A percentile compares a stretch with the other conserved stretches of the same genome.
These are phyloP conservation scores for Eulemur albifrons DNA, from an alignment of 2,797 vertebrate species.

Conservation along the genomic window DNA sequence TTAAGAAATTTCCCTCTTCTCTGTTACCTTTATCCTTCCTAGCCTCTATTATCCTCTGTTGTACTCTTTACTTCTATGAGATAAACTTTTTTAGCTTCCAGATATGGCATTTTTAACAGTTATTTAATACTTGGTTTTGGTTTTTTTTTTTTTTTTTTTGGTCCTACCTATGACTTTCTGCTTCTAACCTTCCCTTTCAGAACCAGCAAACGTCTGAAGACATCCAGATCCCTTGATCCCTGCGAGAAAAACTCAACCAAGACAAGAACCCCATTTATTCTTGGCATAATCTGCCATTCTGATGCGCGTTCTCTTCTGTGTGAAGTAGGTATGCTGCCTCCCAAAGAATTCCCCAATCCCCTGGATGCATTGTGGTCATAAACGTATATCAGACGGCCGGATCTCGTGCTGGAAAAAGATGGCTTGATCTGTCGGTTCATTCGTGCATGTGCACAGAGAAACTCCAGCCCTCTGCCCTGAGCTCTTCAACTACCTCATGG, in stretches of 20 bases:
- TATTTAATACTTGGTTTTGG: neutral
- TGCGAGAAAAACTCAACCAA: fast-evolving
- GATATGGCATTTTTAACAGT: neutral
- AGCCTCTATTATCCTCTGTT: too few species aligned
- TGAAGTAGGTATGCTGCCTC: fast-evolving
- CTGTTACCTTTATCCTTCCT: neutral
- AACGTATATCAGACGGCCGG: fast-evolving
- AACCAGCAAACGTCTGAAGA: neutral
- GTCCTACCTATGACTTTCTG: fast-evolving
- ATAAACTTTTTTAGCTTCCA: neutral
- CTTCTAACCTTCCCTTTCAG: neutral
- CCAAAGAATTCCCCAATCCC: fast-evolving
- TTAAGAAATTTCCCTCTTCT: neutral
- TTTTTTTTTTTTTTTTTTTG: neutral
- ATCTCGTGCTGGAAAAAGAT: neutral
- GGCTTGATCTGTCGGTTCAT: neutral
- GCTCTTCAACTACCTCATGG: too few species aligned
- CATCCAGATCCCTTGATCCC: fast-evolving
- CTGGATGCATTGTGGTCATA: fast-evolving
- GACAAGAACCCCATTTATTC: fast-evolving
- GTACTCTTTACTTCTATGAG: too few species aligned
- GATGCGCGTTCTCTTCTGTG: neutral
- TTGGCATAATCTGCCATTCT: fast-evolving
- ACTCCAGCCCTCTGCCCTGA: neutral
- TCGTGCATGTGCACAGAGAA: fast-evolving